Base-by-base conservation (phyloP, 1,140 invertebrate genomes). In the Dendroctonus ponderosae region DNA sequence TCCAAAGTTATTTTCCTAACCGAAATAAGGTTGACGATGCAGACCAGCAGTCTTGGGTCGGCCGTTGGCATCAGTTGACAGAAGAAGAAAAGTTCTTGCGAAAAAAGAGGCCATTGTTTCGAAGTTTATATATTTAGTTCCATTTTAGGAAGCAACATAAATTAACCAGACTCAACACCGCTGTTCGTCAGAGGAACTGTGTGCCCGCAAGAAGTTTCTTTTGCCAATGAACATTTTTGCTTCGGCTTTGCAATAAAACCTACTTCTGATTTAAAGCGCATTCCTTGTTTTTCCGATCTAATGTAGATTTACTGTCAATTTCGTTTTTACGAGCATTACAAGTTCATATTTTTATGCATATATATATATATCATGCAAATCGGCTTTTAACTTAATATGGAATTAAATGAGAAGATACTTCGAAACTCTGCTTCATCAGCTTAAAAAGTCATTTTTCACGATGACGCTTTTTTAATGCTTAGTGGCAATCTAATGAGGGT, bases 401-500 rank as follows among this genome's bases (percentile, higher is more conserved):
- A 26, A 26, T 26, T 26, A 26, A 26, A 26, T 26, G 26, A 26
- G 26, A 26, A 26, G 26, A 26, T 26, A 26, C 26, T 26, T 26
- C 26, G 26, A 26, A 26, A 26, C 26, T 26, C 26, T 26, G 26
- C 26, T 26, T 26, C 26, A 2, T 26, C 50, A 15, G 7, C 15
- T 51, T 51, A 51, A 51, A 51, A 51, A 15, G 11, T 51, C 50
- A 15, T 51, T 51, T 51, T 15, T 12, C 50, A 51, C 50, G 50
- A 51, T 5, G 50, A 51, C 15, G 50, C 15, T 51, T 51, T 51
- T 58, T 58, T 58, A 58, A 58, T 42, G 37, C 40, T 37, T 58
- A 44, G 66, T 58, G 56, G 56, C 56, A 58, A 37, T 43, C 69
- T 76, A 75, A 73, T 75, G 73, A 75, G 73, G 73, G 72, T 76